phyloP scores from a whole-genome alignment of 2,797 vertebrate genomes.

The Lagocephalus sceleratus region DNA sequence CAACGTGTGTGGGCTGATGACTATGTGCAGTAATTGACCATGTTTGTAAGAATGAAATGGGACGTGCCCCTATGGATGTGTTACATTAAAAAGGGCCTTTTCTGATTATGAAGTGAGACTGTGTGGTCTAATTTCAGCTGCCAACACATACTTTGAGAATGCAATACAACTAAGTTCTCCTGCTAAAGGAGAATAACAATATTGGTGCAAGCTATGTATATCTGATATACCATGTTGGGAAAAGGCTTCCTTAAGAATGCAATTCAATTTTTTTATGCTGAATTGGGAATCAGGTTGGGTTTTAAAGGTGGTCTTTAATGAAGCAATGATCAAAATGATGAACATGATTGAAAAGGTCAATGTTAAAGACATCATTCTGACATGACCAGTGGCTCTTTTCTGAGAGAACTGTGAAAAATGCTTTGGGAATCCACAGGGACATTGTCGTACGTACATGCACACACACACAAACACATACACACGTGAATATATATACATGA shows the following conservation, averaged over 20 bases:
- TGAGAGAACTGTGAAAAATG: too few relatives aligned
- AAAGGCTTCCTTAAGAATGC: conserved; percentile 7
- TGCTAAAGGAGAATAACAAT: not conserved
- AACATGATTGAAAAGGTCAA: too few relatives aligned
- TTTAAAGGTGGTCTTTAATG: too few relatives aligned
- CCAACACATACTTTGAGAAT: conserved; percentile 7
- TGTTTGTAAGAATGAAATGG: conserved; percentile 19
- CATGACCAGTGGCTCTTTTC: too few relatives aligned
- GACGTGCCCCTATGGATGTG: not conserved
- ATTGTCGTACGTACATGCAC: too few relatives aligned
- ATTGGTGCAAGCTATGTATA: not conserved
- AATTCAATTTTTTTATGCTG: not conserved
- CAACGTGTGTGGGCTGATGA: conserved; percentile 36
- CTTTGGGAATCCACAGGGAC: too few relatives aligned
- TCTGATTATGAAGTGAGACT: conserved; percentile 6
- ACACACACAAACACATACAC: too few relatives aligned
- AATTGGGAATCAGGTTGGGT: too few relatives aligned
- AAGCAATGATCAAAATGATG: too few relatives aligned
- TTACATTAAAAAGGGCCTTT: not conserved
- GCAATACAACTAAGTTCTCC: too few relatives aligned
- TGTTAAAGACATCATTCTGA: too few relatives aligned
- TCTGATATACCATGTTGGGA: not conserved
- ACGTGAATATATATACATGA: too few relatives aligned
- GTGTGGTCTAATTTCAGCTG: conserved; percentile 8
- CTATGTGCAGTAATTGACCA: conserved; percentile 28